Percentiles rank a stretch among this genome's conserved stretches.
phyloP scores from a whole-genome alignment of 2,797 vertebrate genomes.

The Dicrostonyx torquatus region DNA sequence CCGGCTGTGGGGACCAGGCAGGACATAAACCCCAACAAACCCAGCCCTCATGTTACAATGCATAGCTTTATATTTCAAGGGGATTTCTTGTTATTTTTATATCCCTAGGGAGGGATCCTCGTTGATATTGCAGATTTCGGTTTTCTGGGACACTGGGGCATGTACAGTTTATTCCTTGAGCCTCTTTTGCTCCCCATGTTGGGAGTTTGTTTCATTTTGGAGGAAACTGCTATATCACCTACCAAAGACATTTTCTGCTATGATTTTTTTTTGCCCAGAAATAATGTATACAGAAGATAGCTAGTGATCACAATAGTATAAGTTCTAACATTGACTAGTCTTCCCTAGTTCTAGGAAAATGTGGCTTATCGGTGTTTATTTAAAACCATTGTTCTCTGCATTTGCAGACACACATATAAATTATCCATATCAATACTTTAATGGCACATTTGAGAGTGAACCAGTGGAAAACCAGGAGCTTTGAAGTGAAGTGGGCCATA shows the following conservation, averaged over 20 bases:
- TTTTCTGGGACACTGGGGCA: not conserved
- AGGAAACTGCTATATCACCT: not conserved
- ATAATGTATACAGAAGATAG: not conserved
- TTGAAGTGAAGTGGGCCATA: not conserved
- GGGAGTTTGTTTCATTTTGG: not conserved
- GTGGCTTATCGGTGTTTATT: not conserved
- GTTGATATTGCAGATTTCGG: not conserved
- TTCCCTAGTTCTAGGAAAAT: slow-evolving; percentile 5
- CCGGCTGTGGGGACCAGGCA: no score
- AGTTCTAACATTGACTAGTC: not conserved
- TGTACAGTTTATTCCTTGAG: not conserved
- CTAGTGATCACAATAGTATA: not conserved
- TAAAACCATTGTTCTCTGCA: not conserved
- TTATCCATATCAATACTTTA: not conserved
- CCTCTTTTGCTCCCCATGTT: not conserved
- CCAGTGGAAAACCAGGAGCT: not conserved
- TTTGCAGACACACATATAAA: not conserved
- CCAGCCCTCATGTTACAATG: no score
- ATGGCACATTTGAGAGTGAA: not conserved
- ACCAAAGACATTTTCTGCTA: slow-evolving; percentile 5
- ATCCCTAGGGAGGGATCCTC: not conserved
- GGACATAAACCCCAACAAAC: no score
- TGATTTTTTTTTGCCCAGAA: not conserved
- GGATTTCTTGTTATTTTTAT: not conserved
- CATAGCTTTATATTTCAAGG: no score